Conservation (phyloP, 2,888 invertebrate species). For the Erebia palarica region DNA sequence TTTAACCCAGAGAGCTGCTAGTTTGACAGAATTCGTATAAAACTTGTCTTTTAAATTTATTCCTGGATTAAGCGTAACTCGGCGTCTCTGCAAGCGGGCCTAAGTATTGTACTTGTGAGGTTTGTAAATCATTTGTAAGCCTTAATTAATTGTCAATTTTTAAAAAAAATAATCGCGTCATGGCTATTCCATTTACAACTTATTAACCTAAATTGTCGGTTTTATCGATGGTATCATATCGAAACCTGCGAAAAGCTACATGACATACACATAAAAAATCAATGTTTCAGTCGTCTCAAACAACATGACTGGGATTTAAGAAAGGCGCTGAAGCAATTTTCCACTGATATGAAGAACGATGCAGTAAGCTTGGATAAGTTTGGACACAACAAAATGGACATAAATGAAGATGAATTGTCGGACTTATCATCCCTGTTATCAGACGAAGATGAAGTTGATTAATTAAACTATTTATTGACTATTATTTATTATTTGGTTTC, state of each 20-base stretch:
- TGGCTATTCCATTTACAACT: conserved; percentile 50
- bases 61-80: too few species aligned
- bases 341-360: conserved; percentile 48
- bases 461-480: conserved; percentile 35
- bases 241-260: too few species aligned
- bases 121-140: not conserved
- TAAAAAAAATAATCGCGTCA: conserved; percentile 47
- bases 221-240: not conserved
- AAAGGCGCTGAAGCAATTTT: conserved; percentile 52
- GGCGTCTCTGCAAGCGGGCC: too few species aligned
- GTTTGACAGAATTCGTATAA: too few species aligned
- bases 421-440: conserved; percentile 54
- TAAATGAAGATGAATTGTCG: conserved; percentile 54
- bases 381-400: conserved; percentile 39
- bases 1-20: too few species aligned
- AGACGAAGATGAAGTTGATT: conserved; percentile 60
- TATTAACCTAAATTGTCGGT: not conserved
- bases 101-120: not conserved
- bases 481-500: conserved; percentile 9
- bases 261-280: too few species aligned
- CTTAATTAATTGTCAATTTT: conserved; percentile 33
- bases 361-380: conserved; percentile 52
- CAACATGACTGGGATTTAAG: conserved; percentile 62
- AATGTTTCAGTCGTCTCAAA: conserved; percentile 59
- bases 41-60: too few species aligned